Evolutionary conservation across 2,888 invertebrate genomes (phyloP).

Genomic region (Emmelina monodactyla): DNA sequence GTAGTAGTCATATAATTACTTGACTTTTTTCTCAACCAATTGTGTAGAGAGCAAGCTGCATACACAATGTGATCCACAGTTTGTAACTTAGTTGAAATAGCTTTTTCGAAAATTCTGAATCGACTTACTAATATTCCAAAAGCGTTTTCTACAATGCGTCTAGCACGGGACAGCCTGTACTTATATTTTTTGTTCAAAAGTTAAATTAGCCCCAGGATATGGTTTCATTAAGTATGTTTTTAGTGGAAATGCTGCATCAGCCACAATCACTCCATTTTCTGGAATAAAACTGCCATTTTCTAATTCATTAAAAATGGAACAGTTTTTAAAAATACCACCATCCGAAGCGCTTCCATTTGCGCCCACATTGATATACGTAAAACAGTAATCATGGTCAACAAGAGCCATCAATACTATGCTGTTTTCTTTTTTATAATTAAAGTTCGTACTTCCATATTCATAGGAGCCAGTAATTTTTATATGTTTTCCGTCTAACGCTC

Average conservation of each 20-base stretch:
- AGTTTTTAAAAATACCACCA: constrained; percentile 5
- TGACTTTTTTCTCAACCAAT: constrained; percentile 8
- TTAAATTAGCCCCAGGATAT: constrained; percentile 6
- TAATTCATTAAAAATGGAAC: not conserved
- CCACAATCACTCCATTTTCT: constrained; percentile 5
- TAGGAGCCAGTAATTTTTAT: constrained; percentile 14
- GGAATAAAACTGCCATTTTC: constrained; percentile 2
- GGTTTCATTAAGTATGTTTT: constrained; percentile 11
- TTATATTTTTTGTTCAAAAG: constrained; percentile 7
- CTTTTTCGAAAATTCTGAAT: constrained; percentile 9
- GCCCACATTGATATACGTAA: constrained; percentile 12
- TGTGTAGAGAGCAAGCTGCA: constrained; percentile 5
- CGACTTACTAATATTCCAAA: constrained; percentile 12
- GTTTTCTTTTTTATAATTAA: constrained; percentile 17
- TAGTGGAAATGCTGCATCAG: constrained; percentile 8
- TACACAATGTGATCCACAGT: constrained; percentile 5
- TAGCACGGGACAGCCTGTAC: constrained; percentile 12
- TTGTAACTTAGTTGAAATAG: constrained; percentile 2
- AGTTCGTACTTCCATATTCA: constrained; percentile 14
- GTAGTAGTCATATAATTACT: constrained; percentile 6
- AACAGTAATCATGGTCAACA: constrained; percentile 12
- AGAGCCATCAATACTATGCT: constrained; percentile 17
- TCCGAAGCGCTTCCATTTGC: constrained; percentile 8
- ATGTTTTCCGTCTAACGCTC: constrained; percentile 16
- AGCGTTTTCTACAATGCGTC: constrained; percentile 14